Evolutionary conservation across 2,797 vertebrate species (phyloP).

Genomic region (Brachymystax lenok): DNA sequence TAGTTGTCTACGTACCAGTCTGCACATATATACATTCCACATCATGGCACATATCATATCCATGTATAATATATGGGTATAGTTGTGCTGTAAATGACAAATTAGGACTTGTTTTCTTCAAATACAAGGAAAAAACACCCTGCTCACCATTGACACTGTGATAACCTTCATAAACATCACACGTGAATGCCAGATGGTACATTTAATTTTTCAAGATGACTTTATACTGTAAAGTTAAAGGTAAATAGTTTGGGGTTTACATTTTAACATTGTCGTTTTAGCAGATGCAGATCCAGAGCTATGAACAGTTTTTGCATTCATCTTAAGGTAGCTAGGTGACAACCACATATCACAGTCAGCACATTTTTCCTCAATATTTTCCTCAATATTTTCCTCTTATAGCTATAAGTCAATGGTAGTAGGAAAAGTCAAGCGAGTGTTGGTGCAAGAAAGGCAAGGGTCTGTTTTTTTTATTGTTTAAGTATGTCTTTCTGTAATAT

Average conservation of each 20-base stretch:
- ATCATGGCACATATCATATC: not conserved
- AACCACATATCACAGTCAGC: too few species aligned
- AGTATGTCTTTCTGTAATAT: not conserved
- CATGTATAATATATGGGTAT: not conserved
- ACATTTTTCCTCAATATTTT: not conserved
- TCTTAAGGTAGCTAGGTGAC: too few species aligned
- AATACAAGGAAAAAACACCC: not conserved
- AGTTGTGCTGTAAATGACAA: too few species aligned
- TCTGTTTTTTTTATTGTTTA: too few species aligned
- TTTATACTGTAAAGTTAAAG: not conserved
- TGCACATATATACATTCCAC: too few species aligned
- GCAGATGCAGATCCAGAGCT: too few species aligned
- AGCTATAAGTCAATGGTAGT: too few species aligned
- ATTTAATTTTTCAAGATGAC: not conserved
- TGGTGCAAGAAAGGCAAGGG: too few species aligned
- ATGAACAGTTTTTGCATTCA: not conserved
- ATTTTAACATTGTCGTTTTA: too few species aligned
- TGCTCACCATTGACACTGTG: not conserved
- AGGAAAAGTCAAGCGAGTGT: too few species aligned
- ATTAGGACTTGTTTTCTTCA: not conserved
- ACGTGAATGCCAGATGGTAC: not conserved
- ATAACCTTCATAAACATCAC: not conserved
- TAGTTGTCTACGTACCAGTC: too few species aligned
- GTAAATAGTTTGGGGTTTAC: not conserved
- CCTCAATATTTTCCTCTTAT: not conserved